Conservation (phyloP, 2,888 invertebrate species). For the Blastobasis adustella region DNA sequence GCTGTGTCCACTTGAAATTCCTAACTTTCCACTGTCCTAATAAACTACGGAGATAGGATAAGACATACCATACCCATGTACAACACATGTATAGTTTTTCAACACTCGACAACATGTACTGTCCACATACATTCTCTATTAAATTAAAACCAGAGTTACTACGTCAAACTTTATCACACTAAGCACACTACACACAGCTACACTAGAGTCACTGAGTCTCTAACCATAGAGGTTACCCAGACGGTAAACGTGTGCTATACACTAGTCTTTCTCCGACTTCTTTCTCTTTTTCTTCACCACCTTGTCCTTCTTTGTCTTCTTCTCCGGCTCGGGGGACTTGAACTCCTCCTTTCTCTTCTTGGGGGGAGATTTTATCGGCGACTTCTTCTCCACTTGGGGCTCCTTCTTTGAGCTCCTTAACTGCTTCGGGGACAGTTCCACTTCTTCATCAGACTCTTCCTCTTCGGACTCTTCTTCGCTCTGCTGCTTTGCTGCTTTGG, state of each 20-base stretch:
- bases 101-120: no score
- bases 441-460: conserved; percentile 27
- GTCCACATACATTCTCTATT: no score
- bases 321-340: conserved; percentile 36
- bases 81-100: no score
- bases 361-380: conserved; percentile 43
- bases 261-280: conserved; percentile 66
- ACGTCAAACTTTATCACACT: no score
- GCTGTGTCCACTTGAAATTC: no score
- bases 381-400: conserved; percentile 34
- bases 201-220: no score
- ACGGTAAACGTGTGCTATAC: conserved; percentile 40
- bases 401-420: conserved; percentile 54
- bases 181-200: no score
- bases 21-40: no score
- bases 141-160: no score
- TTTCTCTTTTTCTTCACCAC: conserved; percentile 39
- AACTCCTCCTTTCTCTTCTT: conserved; percentile 51
- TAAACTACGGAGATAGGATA: no score
- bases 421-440: conserved; percentile 44
- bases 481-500: background rate
- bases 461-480: background rate
- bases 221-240: no score
- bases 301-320: conserved; percentile 27
- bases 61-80: no score